phyloP scores from a whole-genome alignment of 2,797 vertebrate genomes.

The Chiloscyllium punctatum region DNA sequence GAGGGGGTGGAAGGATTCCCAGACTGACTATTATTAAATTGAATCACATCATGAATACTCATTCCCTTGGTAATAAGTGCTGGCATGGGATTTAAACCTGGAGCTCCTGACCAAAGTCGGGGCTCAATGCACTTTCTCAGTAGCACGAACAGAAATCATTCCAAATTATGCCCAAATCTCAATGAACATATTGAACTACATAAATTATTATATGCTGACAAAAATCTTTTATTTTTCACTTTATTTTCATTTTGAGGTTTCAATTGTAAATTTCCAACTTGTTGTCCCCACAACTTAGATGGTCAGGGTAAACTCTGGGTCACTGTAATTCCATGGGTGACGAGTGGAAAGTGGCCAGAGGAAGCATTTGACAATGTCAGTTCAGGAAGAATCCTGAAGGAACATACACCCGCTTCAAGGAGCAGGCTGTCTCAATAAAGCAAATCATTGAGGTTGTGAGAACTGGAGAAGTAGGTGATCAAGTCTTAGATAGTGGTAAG shows the following conservation, averaged over 20 bases:
- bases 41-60: too few species aligned
- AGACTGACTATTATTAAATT: too few species aligned
- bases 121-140: neutral
- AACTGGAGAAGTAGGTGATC: neutral
- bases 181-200: neutral
- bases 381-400: neutral
- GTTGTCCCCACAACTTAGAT: neutral
- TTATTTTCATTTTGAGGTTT: neutral
- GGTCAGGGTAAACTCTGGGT: neutral
- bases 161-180: neutral
- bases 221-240: neutral
- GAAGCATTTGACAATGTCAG: neutral
- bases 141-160: neutral
- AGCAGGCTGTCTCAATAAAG: neutral
- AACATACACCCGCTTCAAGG: neutral
- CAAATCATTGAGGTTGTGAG: neutral
- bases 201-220: neutral
- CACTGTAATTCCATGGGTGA: neutral
- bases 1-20: too few species aligned
- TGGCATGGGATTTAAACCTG: too few species aligned
- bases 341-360: neutral
- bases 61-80: too few species aligned
- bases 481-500: neutral
- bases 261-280: neutral
- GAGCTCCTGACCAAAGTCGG: too few species aligned